phyloP scores from a whole-genome alignment of 2,888 invertebrate species.

The Bellardia bayeri region DNA sequence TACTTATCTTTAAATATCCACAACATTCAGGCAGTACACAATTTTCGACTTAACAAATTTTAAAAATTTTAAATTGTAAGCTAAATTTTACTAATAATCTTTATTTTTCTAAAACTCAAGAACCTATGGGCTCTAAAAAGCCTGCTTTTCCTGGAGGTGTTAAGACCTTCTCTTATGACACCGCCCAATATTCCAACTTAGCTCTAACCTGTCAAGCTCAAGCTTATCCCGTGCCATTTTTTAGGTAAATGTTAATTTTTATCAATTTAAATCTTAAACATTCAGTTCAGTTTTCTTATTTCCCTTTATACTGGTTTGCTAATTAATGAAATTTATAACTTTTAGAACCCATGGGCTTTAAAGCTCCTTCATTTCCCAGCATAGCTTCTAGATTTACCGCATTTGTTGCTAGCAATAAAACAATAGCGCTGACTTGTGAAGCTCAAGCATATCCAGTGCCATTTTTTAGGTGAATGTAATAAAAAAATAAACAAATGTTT shows the following conservation, averaged over 20 bases:
- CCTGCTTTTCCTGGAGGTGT: slow-evolving; percentile 85
- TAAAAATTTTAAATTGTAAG: too few relatives aligned
- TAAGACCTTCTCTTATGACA: slow-evolving; percentile 81
- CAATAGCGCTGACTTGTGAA: slow-evolving; percentile 88
- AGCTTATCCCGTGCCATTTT: slow-evolving; percentile 88
- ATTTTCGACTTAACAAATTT: neutral
- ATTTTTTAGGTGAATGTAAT: slow-evolving; percentile 85
- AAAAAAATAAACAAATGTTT: neutral
- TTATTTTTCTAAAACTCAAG: slow-evolving; percentile 78
- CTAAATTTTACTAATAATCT: neutral
- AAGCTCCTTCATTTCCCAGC: slow-evolving; percentile 88
- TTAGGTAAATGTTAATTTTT: slow-evolving; percentile 85
- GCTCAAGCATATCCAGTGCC: slow-evolving; percentile 89
- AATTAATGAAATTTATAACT: neutral
- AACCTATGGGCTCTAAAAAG: slow-evolving; percentile 86
- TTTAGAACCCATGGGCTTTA: slow-evolving; percentile 87
- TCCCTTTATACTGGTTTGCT: neutral
- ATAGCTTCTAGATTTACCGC: slow-evolving; percentile 88
- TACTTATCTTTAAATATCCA: too few relatives aligned
- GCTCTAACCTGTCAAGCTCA: slow-evolving; percentile 88
- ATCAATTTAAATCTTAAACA: neutral
- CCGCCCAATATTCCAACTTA: slow-evolving; percentile 77
- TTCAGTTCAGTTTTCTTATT: slow-evolving; percentile 9
- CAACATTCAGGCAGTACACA: slow-evolving; percentile 15
- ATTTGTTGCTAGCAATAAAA: slow-evolving; percentile 84